A percentile compares a stretch with the other conserved stretches of the same genome.
Evolutionary conservation across 1,140 invertebrate species (phyloP).

Genomic region (Odontomachus brunneus): DNA sequence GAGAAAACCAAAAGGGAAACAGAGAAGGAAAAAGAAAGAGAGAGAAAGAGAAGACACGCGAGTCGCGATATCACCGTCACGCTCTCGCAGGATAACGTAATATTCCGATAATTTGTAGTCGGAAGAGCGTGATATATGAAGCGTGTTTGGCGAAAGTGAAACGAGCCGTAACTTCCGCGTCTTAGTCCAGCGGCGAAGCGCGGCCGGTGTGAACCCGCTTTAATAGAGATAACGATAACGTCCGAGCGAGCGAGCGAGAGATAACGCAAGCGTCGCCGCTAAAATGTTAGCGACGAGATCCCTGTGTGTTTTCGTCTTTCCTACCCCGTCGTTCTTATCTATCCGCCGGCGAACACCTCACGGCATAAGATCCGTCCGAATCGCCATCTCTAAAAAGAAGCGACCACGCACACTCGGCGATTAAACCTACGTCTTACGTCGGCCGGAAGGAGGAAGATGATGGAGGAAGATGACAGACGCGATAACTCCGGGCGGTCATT

Average conservation of each 20-base stretch:
- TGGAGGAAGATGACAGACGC: constrained; percentile 22
- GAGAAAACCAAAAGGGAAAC: background rate
- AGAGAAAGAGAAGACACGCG: too few relatives aligned
- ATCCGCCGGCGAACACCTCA: background rate
- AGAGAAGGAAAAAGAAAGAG: too few relatives aligned
- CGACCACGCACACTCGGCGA: constrained; percentile 28
- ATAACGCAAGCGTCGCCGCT: constrained; percentile 21
- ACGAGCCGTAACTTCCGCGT: background rate
- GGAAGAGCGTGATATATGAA: constrained; percentile 4
- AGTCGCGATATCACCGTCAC: background rate
- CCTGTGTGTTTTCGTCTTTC: background rate
- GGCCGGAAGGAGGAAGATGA: constrained; percentile 16
- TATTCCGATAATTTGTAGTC: constrained; percentile 1
- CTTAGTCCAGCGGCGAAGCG: background rate
- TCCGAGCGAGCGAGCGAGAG: constrained; percentile 13
- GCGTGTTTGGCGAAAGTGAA: constrained; percentile 10
- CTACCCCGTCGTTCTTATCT: background rate
- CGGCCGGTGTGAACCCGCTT: constrained; percentile 36
- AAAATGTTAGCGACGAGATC: background rate
- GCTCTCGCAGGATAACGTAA: background rate
- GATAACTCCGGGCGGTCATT: background rate
- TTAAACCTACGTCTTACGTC: constrained; percentile 43
- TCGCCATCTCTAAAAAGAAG: background rate
- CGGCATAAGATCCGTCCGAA: background rate
- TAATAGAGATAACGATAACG: constrained; percentile 64